Conservation (phyloP, 2,113 vertebrate genomes). For the Oplegnathus fasciatus region DNA sequence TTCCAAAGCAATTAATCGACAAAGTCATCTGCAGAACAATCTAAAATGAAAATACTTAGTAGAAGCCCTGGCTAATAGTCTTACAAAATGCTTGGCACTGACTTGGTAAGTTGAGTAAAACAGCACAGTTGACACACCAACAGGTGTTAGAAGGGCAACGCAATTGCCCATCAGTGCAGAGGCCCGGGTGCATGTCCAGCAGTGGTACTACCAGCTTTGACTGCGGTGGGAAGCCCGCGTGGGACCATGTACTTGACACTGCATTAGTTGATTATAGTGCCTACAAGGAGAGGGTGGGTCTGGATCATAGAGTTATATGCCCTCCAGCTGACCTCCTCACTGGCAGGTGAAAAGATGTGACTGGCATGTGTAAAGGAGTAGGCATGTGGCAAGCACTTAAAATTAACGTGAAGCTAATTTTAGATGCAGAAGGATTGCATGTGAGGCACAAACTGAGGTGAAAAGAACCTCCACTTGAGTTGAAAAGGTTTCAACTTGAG, state of each 20-base stretch:
- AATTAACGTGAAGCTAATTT: not conserved
- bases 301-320: not conserved
- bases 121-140: too few relatives aligned
- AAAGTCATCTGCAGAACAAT: not conserved
- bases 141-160: too few relatives aligned
- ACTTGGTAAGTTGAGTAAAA: too few relatives aligned
- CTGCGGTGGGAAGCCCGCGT: not conserved
- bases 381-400: not conserved
- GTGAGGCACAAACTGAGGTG: not conserved
- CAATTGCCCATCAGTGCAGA: not conserved
- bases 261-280: not conserved
- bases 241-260: constrained; percentile 1
- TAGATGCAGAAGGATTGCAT: not conserved
- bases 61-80: too few relatives aligned
- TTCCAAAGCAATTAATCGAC: too few relatives aligned
- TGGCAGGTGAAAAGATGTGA: constrained; percentile 6
- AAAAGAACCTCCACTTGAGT: not conserved
- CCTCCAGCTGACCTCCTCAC: not conserved
- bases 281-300: not conserved
- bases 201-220: not conserved
- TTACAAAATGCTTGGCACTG: too few relatives aligned
- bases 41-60: not conserved
- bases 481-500: not conserved
- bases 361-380: not conserved
- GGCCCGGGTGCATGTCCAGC: not conserved